A percentile compares a stretch with the other conserved stretches of the same genome.
phyloP scores from a whole-genome alignment of 2,113 vertebrate species.

The Emberiza fucata region DNA sequence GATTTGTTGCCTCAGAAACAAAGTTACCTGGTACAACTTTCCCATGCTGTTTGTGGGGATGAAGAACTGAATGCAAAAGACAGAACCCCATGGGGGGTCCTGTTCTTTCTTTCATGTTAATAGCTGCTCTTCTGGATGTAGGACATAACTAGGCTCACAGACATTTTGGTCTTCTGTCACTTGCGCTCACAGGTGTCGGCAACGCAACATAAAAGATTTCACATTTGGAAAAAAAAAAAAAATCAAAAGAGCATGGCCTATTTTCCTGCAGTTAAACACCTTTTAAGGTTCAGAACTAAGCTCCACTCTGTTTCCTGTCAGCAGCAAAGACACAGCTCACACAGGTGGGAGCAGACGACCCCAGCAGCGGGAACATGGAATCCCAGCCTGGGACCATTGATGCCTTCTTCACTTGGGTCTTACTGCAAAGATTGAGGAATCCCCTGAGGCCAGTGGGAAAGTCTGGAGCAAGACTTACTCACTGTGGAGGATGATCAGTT shows the following conservation, averaged over 20 bases:
- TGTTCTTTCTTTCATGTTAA: not conserved
- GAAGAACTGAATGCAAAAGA: not conserved
- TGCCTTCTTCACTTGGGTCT: not conserved
- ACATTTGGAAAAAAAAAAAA: not conserved
- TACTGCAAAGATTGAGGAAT: not conserved
- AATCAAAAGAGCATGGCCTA: conserved; percentile 25
- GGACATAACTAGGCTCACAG: conserved; percentile 35
- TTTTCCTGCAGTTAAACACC: conserved; percentile 21
- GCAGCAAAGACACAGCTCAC: not conserved
- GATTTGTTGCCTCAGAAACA: conserved; percentile 20
- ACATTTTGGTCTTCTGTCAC: conserved; percentile 20
- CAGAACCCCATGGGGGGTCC: not conserved
- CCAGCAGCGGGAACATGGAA: not conserved
- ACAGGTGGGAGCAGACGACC: fast-evolving
- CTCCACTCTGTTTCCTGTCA: not conserved
- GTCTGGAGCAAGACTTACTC: not conserved
- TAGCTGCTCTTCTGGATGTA: conserved; percentile 13
- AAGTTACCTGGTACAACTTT: conserved; percentile 38
- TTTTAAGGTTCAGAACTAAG: conserved; percentile 12
- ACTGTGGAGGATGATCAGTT: not conserved
- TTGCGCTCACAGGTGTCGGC: not conserved
- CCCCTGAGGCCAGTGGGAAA: not conserved
- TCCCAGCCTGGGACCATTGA: not conserved
- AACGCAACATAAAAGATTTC: conserved; percentile 6
- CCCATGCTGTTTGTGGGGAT: not conserved